Conservation (phyloP, 1,140 invertebrate genomes). For the Drosophila lacertosa region DNA sequence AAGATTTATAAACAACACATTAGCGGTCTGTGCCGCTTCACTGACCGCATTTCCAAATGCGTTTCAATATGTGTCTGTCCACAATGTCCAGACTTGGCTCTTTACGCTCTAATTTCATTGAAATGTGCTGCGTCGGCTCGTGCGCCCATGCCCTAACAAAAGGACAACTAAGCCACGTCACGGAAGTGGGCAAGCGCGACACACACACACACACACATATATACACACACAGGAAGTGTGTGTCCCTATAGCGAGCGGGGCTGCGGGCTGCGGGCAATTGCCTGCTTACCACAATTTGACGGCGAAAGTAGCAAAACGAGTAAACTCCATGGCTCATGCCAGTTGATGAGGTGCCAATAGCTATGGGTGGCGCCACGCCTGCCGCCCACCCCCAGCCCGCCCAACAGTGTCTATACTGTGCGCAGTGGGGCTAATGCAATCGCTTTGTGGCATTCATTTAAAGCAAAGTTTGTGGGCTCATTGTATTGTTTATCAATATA, state of each 20-base stretch:
- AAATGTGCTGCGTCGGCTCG: slow-evolving; percentile 33
- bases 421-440: too few relatives aligned
- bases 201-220: slow-evolving; percentile 36
- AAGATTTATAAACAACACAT: slow-evolving; percentile 62
- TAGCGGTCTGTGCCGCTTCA: slow-evolving; percentile 31
- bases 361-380: slow-evolving; percentile 1
- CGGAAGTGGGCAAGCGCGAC: slow-evolving; percentile 60
- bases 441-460: too few relatives aligned
- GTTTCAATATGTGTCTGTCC: slow-evolving; percentile 37
- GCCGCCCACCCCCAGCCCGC: background rate
- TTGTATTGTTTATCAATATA: too few relatives aligned
- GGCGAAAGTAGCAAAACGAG: slow-evolving; percentile 49
- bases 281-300: slow-evolving; percentile 62
- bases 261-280: slow-evolving; percentile 27
- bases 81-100: slow-evolving; percentile 26
- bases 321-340: slow-evolving; percentile 20
- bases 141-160: slow-evolving; percentile 26
- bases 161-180: slow-evolving; percentile 38
- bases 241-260: background rate
- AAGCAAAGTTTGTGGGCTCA: too few relatives aligned
- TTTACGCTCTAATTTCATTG: slow-evolving; percentile 48
- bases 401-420: background rate
- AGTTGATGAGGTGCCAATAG: slow-evolving; percentile 64
- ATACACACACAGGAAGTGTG: slow-evolving; percentile 10
- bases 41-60: slow-evolving; percentile 40